phyloP scores from a whole-genome alignment of 2,888 invertebrate genomes.

The Colletes collaris region DNA sequence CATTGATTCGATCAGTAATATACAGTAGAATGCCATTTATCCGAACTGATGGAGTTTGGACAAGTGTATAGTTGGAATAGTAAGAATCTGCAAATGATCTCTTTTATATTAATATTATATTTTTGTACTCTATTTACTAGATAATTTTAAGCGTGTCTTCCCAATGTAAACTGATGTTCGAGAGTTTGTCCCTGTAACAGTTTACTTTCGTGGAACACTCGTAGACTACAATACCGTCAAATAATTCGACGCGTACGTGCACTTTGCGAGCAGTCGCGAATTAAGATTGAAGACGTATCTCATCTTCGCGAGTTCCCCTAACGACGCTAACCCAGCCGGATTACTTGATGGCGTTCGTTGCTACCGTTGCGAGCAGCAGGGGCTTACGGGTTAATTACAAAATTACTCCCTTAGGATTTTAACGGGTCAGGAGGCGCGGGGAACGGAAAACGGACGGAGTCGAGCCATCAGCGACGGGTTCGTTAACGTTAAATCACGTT shows the following conservation, averaged over 20 bases:
- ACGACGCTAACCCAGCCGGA: slow-evolving; percentile 56
- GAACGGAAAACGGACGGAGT: slow-evolving; percentile 32
- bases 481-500: slow-evolving; percentile 63
- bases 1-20: too few species aligned
- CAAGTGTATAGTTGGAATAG: too few species aligned
- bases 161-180: too few species aligned
- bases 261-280: slow-evolving; percentile 32
- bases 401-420: slow-evolving; percentile 71
- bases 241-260: neutral
- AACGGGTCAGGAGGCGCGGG: slow-evolving; percentile 35
- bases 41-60: too few species aligned
- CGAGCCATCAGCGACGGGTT: slow-evolving; percentile 48
- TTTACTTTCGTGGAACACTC: too few species aligned
- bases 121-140: too few species aligned
- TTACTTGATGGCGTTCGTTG: slow-evolving; percentile 57
- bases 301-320: slow-evolving; percentile 59
- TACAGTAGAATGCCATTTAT: too few species aligned
- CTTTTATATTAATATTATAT: too few species aligned
- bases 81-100: too few species aligned
- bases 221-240: neutral
- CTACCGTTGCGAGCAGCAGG: slow-evolving; percentile 60
- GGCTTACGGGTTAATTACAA: slow-evolving; percentile 67
- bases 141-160: too few species aligned
- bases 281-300: slow-evolving; percentile 66
- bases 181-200: too few species aligned